These are phyloP conservation scores for Crotalus horridus DNA, from an alignment of 2,113 vertebrate genomes.

Conservation along the genomic window DNA sequence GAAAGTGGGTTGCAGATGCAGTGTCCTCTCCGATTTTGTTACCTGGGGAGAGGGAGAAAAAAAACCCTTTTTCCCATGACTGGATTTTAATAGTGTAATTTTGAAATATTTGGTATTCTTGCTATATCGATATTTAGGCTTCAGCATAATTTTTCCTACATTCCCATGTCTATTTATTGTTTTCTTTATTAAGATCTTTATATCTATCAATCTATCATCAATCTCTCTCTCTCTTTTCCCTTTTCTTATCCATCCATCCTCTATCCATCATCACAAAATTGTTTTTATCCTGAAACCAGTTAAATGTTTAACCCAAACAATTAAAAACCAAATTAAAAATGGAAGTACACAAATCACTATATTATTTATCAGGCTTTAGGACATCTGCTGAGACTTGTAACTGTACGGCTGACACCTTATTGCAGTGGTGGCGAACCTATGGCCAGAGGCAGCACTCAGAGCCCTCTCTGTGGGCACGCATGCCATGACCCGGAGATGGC, in stretches of 20 bases:
- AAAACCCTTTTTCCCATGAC: neutral
- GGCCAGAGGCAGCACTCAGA: no score
- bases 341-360: no score
- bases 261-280: neutral
- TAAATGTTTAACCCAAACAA: no score
- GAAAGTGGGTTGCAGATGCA: neutral
- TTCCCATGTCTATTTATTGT: neutral
- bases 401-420: neutral
- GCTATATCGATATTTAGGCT: neutral
- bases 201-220: neutral
- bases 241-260: no score
- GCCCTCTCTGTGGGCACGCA: no score
- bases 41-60: no score
- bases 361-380: neutral
- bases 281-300: no score
- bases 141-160: neutral
- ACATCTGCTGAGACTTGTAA: no score
- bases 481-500: no score
- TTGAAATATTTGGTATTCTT: neutral
- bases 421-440: neutral
- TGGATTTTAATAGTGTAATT: neutral
- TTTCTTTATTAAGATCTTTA: neutral
- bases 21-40: neutral
- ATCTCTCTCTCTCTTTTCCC: neutral
- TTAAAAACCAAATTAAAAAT: no score